Base-by-base conservation (phyloP, 2,113 vertebrate genomes). In the Eublepharis macularius region DNA sequence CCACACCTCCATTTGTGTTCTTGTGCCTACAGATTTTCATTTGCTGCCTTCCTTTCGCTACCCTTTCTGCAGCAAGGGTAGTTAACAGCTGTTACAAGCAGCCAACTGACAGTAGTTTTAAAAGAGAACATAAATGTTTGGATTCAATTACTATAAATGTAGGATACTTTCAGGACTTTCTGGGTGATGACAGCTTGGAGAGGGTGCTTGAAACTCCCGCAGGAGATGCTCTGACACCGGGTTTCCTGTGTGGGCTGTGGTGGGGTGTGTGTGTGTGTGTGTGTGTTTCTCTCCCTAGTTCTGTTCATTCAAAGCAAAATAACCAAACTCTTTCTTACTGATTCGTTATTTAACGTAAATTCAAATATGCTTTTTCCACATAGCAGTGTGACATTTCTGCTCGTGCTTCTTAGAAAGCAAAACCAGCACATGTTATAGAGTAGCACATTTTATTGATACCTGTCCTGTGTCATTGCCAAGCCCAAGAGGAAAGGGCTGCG, bases 201-300 rank as follows among this genome's bases (percentile, higher is more conserved):
- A 0, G 29, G 17, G 26, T 0, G 0, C 76, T 82, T 80, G 57
- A 36, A 86, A 65, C 60, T 88, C 87, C 32, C 83, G 83, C 76
- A 82, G 21, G 60, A 66, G 16, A 10, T 77, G 68, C 80, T 92
- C 84, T 84, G 68, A 88, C 57, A 21, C 54, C 13, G 12, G 10
- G 12, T 90, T 90, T 92, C 83, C 81, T 84, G n/a, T 24, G 83
- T 88, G 87, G 72, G 77, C 47, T 89, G 87, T 90, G 83, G 63
- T 80, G 60, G 21, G 4, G 54, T 57, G 54, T 57, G 14, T 57
- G 14, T 57, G 60, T 54, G 2, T 63, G 60, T 29, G 57, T 60
- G 21, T 90, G 74, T 9, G 34, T 70, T 32, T 81, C 80, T 75
- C 60, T 86, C 39, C 84, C 74, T 60, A 29, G 80, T 19, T 51